Conservation (phyloP, 1,140 invertebrate species). For the Neuroterus valhalla region DNA sequence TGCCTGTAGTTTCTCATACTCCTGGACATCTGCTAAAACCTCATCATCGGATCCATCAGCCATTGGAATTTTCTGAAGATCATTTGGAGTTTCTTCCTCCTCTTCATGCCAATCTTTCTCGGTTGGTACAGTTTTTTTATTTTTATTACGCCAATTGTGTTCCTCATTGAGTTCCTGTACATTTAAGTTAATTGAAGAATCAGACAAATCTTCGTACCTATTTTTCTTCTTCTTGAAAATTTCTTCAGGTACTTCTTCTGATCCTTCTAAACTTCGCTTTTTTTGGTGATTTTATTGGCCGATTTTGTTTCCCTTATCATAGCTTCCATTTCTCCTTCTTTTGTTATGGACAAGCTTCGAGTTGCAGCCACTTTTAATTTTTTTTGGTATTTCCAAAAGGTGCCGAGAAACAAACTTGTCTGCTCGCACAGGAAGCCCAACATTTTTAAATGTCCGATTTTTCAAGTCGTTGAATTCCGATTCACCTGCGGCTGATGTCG, state of each 20-base stretch:
- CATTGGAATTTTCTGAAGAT: no score
- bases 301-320: not conserved
- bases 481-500: constrained; percentile 31
- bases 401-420: constrained; percentile 34
- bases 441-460: constrained; percentile 22
- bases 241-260: not conserved
- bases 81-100: no score
- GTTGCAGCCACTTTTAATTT: constrained; percentile 26
- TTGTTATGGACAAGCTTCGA: not conserved
- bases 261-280: not conserved
- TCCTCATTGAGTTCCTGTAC: not conserved
- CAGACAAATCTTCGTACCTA: not conserved
- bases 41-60: not conserved
- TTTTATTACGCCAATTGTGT: constrained; percentile 35
- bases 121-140: not conserved
- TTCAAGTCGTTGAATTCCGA: constrained; percentile 35
- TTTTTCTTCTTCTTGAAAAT: not conserved
- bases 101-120: not conserved
- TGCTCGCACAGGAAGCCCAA: not conserved
- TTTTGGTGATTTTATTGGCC: not conserved
- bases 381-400: not conserved
- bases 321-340: not conserved
- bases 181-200: not conserved
- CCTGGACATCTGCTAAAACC: not conserved
- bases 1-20: not conserved